A percentile compares a stretch with the other conserved stretches of the same genome.
Evolutionary conservation across 2,113 vertebrate genomes (phyloP).

Genomic region (Rattus rattus): DNA sequence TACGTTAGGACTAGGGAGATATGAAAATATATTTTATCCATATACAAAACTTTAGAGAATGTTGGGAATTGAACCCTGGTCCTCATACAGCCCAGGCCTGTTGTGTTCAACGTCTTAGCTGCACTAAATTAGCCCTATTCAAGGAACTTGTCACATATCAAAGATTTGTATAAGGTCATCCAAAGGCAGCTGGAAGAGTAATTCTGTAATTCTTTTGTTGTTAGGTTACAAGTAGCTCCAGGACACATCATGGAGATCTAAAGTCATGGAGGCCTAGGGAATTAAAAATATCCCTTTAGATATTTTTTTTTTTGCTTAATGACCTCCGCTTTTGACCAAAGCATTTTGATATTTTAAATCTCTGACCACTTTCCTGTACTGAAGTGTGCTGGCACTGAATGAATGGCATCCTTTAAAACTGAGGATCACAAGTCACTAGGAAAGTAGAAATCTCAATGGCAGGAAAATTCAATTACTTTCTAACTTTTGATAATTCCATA

Average conservation of each 20-base stretch:
- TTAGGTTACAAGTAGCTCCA: conserved; percentile 4
- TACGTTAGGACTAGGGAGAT: background rate
- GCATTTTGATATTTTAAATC: conserved; percentile 15
- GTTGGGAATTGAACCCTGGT: background rate
- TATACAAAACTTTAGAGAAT: background rate
- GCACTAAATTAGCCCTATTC: background rate
- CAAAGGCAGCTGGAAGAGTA: background rate
- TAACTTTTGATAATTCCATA: conserved; percentile 11
- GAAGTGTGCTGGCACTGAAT: background rate
- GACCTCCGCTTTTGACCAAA: background rate
- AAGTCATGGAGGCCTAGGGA: background rate
- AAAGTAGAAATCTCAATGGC: background rate
- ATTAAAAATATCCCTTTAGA: background rate
- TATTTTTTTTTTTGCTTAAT: conserved; percentile 21
- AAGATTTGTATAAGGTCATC: background rate
- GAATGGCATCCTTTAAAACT: background rate
- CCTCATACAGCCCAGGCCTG: background rate
- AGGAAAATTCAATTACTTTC: background rate
- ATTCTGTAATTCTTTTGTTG: background rate
- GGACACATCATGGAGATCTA: background rate
- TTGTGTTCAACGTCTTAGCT: background rate
- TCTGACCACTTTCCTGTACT: background rate
- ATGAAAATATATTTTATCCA: background rate
- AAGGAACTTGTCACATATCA: background rate
- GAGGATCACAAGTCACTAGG: background rate